Conservation (phyloP, 1,140 invertebrate species). For the Chironomus striatipennis region DNA sequence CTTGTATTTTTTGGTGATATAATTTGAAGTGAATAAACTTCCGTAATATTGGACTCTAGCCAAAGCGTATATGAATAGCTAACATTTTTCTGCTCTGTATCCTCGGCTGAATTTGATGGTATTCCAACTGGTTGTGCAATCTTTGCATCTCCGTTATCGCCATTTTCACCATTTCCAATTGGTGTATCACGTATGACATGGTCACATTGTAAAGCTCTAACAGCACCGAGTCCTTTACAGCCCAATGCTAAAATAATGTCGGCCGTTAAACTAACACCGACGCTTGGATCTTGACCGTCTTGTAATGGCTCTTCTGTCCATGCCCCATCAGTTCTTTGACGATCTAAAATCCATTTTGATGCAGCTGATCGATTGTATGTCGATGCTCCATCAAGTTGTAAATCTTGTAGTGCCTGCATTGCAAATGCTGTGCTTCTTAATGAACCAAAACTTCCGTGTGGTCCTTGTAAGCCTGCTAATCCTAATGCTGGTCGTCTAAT, state of each 20-base stretch:
- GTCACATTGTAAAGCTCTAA: slow-evolving; percentile 58
- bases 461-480: slow-evolving; percentile 63
- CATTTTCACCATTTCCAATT: slow-evolving; percentile 31
- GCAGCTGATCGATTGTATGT: slow-evolving; percentile 70
- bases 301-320: slow-evolving; percentile 53
- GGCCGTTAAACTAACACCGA: slow-evolving; percentile 56
- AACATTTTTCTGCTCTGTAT: slow-evolving; percentile 56
- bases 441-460: slow-evolving; percentile 73
- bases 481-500: slow-evolving; percentile 61
- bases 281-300: slow-evolving; percentile 39
- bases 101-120: slow-evolving; percentile 46
- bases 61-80: slow-evolving; percentile 76
- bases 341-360: slow-evolving; percentile 57
- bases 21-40: slow-evolving; percentile 36
- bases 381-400: slow-evolving; percentile 49
- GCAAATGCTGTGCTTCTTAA: slow-evolving; percentile 70
- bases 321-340: slow-evolving; percentile 65
- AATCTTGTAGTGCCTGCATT: slow-evolving; percentile 65
- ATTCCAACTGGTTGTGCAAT: slow-evolving; percentile 38
- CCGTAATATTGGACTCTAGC: slow-evolving; percentile 72
- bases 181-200: slow-evolving; percentile 42
- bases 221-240: slow-evolving; percentile 54
- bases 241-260: slow-evolving; percentile 64
- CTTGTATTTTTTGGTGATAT: slow-evolving; percentile 39
- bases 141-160: slow-evolving; percentile 39